phyloP scores from a whole-genome alignment of 2,113 vertebrate species.

The Nansenia antarctica region DNA sequence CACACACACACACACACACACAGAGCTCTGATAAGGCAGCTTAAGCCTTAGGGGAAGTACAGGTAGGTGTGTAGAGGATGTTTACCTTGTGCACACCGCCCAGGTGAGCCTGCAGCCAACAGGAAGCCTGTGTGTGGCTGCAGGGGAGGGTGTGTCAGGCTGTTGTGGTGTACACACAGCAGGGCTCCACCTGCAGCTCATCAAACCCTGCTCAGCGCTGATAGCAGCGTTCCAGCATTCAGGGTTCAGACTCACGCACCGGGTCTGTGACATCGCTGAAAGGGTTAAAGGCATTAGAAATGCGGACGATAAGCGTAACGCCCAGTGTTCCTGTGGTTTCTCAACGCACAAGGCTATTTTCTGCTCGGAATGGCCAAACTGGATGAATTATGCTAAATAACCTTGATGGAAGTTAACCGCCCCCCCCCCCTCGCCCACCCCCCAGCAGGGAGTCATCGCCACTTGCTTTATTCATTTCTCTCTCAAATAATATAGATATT shows the following conservation, averaged over 20 bases:
- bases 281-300: background rate
- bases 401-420: slow-evolving; percentile 30
- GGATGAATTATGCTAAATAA: slow-evolving; percentile 42
- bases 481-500: slow-evolving; percentile 22
- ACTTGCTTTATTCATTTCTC: slow-evolving; percentile 17
- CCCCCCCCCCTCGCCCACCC: slow-evolving; percentile 9
- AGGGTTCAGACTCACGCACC: background rate
- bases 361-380: slow-evolving; percentile 23
- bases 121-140: slow-evolving; percentile 16
- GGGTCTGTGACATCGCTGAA: background rate
- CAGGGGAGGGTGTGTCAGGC: slow-evolving; percentile 6
- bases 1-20: background rate
- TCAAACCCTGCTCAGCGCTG: too few relatives aligned
- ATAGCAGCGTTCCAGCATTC: too few relatives aligned
- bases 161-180: slow-evolving; percentile 1
- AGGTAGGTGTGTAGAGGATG: slow-evolving; percentile 29
- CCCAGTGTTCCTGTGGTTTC: background rate
- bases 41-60: slow-evolving; percentile 1
- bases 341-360: background rate
- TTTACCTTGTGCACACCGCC: slow-evolving; percentile 16
- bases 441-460: slow-evolving; percentile 18
- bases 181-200: background rate
- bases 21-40: background rate
- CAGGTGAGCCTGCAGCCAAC: slow-evolving; percentile 29
- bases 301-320: background rate